phyloP scores from a whole-genome alignment of 2,888 invertebrate species.

The Ptychoptera albimana region DNA sequence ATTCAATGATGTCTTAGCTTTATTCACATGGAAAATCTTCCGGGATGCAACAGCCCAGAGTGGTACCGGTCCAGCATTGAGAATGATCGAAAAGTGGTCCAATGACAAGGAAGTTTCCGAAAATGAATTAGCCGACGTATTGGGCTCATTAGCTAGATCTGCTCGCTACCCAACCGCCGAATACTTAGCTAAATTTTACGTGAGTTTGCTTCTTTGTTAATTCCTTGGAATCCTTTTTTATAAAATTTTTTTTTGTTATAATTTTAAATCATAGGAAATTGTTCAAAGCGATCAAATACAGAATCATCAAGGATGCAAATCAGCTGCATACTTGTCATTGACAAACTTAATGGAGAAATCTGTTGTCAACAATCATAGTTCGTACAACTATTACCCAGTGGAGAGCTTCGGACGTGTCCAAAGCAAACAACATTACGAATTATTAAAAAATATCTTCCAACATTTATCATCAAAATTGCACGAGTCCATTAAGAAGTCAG shows the following conservation, averaged over 20 bases:
- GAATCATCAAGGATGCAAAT: slow-evolving; percentile 35
- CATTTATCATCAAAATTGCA: slow-evolving; percentile 37
- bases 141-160: slow-evolving; percentile 36
- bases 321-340: slow-evolving; percentile 41
- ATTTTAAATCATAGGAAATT: slow-evolving; percentile 26
- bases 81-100: slow-evolving; percentile 44
- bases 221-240: slow-evolving; percentile 15
- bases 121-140: slow-evolving; percentile 41
- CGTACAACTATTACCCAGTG: slow-evolving; percentile 44
- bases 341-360: slow-evolving; percentile 42
- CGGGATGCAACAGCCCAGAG: slow-evolving; percentile 48
- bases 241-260: not conserved
- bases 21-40: slow-evolving; percentile 36
- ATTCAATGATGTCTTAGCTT: no score
- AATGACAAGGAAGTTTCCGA: slow-evolving; percentile 34
- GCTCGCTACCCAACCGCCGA: slow-evolving; percentile 42
- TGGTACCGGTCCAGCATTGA: slow-evolving; percentile 52
- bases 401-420: slow-evolving; percentile 46
- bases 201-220: slow-evolving; percentile 32
- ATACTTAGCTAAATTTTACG: not conserved
- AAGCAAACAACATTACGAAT: slow-evolving; percentile 12
- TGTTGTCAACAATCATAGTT: slow-evolving; percentile 39
- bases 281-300: slow-evolving; percentile 36
- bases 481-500: slow-evolving; percentile 34
- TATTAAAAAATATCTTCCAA: slow-evolving; percentile 37